phyloP scores from a whole-genome alignment of 2,113 vertebrate species.

The Megaceryle maxima region DNA sequence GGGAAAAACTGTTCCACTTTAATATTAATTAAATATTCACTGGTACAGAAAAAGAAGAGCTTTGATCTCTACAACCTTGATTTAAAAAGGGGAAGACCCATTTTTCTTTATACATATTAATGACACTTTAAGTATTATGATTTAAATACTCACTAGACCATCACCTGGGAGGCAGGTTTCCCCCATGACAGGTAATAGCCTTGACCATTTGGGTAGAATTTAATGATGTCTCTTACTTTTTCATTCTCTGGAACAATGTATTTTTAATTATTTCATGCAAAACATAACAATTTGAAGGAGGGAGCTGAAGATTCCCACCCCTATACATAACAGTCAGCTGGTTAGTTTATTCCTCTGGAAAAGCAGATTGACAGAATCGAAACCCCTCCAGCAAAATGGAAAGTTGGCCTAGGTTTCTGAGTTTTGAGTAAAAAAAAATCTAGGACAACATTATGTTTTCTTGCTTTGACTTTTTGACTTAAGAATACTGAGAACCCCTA shows the following conservation, averaged over 20 bases:
- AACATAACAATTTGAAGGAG: background rate
- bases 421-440: background rate
- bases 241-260: background rate
- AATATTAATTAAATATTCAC: background rate
- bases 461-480: background rate
- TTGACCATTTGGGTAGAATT: background rate
- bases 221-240: background rate
- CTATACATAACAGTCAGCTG: background rate
- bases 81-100: background rate
- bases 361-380: background rate
- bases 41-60: background rate
- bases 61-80: background rate
- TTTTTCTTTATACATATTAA: background rate
- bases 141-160: background rate
- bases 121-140: background rate
- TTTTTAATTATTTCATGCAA: background rate
- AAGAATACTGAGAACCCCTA: background rate
- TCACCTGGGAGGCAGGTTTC: background rate
- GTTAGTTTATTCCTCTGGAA: background rate
- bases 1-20: background rate
- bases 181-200: background rate
- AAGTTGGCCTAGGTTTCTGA: background rate
- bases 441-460: background rate
- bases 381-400: background rate
- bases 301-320: background rate